phyloP scores from a whole-genome alignment of 2,888 invertebrate genomes.

The Epistrophe eligans region DNA sequence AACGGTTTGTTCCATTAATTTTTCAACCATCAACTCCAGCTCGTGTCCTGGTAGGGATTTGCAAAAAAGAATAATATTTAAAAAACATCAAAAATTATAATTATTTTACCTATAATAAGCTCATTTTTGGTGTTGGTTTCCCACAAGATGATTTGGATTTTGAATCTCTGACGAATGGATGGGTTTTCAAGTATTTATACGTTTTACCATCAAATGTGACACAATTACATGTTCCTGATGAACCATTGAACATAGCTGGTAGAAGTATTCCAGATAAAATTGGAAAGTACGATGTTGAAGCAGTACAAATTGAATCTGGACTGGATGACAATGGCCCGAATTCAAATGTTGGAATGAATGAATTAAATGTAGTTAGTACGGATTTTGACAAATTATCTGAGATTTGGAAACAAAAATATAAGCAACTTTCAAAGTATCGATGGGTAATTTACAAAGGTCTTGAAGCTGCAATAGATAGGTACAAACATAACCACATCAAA shows the following conservation, averaged over 20 bases:
- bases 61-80: background rate
- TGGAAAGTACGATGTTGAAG: conserved; percentile 46
- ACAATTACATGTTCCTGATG: conserved; percentile 69
- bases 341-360: background rate
- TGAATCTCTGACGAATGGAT: conserved; percentile 66
- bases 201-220: conserved; percentile 68
- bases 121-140: conserved; percentile 69
- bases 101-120: conserved; percentile 8
- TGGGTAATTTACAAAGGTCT: conserved; percentile 89
- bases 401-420: conserved; percentile 26
- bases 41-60: conserved; percentile 49
- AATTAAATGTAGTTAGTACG: conserved; percentile 22
- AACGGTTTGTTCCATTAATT: conserved; percentile 45
- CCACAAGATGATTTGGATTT: conserved; percentile 57
- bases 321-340: conserved; percentile 30
- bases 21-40: conserved; percentile 19
- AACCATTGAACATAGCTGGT: conserved; percentile 49
- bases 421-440: conserved; percentile 81
- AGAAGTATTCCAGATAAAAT: conserved; percentile 54
- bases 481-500: background rate
- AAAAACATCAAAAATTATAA: background rate
- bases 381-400: conserved; percentile 45
- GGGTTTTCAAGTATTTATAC: conserved; percentile 69
- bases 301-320: conserved; percentile 46
- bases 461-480: conserved; percentile 86